Conservation (phyloP, 2,888 invertebrate species). For the Macropis europaea region DNA sequence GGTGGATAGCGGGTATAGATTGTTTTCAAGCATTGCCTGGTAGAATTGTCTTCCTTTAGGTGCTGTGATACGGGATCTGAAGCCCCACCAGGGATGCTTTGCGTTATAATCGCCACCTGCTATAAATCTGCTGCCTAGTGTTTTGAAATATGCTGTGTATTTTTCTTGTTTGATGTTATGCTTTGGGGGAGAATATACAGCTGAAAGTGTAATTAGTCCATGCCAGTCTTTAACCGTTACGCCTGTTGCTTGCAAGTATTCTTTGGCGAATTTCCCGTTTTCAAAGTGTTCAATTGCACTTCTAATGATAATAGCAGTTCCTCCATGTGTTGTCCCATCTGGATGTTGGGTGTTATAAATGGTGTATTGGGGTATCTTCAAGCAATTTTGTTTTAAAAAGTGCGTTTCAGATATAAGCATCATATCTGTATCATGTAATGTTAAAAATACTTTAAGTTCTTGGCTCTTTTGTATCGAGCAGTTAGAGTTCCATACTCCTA, state of each 20-base stretch:
- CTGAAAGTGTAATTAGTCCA: not conserved
- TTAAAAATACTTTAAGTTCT: too few species aligned
- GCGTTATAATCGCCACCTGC: slow-evolving; percentile 52
- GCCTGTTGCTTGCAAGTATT: not conserved
- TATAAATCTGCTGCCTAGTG: slow-evolving; percentile 42
- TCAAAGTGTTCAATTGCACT: not conserved
- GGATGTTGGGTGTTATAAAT: too few species aligned
- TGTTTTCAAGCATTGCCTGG: not conserved
- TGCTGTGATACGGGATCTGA: slow-evolving; percentile 40
- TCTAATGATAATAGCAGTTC: not conserved
- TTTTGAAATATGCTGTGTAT: slow-evolving; percentile 27
- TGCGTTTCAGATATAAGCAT: too few species aligned
- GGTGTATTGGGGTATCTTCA: too few species aligned
- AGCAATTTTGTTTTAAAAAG: too few species aligned
- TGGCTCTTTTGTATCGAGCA: too few species aligned
- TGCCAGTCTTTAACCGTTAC: not conserved
- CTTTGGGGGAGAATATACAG: not conserved
- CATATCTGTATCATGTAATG: too few species aligned
- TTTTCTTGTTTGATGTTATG: not conserved
- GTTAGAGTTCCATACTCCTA: too few species aligned
- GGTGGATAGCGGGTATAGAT: not conserved
- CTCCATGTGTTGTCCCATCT: not conserved
- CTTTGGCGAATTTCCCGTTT: not conserved
- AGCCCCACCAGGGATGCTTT: slow-evolving; percentile 56
- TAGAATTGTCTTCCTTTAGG: slow-evolving; percentile 37